Evolutionary conservation across 2,797 vertebrate genomes (phyloP).

Genomic region (Podarcis lilfordi): DNA sequence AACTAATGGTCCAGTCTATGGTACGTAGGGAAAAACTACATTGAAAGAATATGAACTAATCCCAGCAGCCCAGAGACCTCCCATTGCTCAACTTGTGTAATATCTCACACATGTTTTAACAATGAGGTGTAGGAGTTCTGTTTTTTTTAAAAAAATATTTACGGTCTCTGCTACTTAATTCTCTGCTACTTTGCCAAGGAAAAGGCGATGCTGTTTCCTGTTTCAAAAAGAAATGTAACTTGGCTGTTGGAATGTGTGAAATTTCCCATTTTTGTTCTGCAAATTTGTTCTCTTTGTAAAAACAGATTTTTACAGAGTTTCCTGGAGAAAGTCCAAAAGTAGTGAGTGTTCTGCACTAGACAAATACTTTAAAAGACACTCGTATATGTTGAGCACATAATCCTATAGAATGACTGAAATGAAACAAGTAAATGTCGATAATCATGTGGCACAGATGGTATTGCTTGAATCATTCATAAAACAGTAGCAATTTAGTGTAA

Average conservation of each 20-base stretch:
- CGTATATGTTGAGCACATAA: neutral
- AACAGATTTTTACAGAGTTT: neutral
- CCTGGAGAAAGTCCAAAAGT: neutral
- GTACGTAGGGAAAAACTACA: neutral
- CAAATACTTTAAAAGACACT: neutral
- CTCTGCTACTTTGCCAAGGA: neutral
- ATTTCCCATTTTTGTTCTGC: neutral
- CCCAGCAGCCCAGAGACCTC: neutral
- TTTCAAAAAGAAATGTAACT: neutral
- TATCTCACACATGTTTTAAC: neutral
- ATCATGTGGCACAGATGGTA: neutral
- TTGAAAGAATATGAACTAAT: neutral
- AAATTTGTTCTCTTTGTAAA: neutral
- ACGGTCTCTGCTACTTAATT: rapidly evolving
- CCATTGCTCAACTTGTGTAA: neutral
- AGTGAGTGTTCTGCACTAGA: neutral
- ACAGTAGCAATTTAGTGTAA: neutral
- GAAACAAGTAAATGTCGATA: neutral
- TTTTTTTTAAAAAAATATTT: rapidly evolving
- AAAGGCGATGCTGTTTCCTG: neutral
- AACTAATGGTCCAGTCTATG: neutral
- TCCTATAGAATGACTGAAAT: conserved; percentile 12
- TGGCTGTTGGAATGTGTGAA: neutral
- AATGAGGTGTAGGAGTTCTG: neutral
- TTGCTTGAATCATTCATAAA: conserved; percentile 6